Percentiles rank a stretch among this genome's conserved stretches.
phyloP scores from a whole-genome alignment of 1,140 invertebrate genomes.

The Elysia chlorotica region DNA sequence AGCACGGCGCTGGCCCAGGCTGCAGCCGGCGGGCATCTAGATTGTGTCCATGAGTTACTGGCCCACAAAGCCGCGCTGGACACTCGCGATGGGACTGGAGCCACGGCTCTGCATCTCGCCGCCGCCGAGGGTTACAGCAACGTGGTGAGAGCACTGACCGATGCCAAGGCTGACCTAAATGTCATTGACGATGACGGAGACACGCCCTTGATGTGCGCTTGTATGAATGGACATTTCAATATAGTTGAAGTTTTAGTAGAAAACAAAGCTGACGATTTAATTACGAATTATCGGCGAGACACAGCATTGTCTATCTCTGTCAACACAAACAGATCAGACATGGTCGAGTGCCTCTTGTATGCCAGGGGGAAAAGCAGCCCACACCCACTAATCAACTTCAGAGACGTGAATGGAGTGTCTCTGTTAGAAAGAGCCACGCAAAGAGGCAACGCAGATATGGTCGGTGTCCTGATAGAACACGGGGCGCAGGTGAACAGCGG shows the following conservation, averaged over 20 bases:
- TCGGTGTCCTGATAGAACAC: neutral
- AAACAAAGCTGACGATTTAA: neutral
- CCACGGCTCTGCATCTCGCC: slow-evolving; percentile 45
- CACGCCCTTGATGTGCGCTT: neutral
- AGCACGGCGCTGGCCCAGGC: slow-evolving; percentile 25
- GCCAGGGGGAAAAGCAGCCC: neutral
- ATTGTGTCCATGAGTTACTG: slow-evolving; percentile 14
- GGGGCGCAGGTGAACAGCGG: neutral
- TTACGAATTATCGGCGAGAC: slow-evolving; percentile 8
- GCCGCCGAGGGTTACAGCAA: slow-evolving; percentile 75
- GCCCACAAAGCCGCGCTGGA: neutral
- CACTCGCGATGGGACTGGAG: neutral
- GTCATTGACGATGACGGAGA: slow-evolving; percentile 64
- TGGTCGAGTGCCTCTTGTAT: neutral
- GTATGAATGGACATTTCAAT: slow-evolving; percentile 3
- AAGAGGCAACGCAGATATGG: neutral
- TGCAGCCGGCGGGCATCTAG: slow-evolving; percentile 1
- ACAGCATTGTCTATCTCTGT: slow-evolving; percentile 3
- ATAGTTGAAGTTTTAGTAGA: neutral
- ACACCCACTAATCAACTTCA: slow-evolving; percentile 11
- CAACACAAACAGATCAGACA: neutral
- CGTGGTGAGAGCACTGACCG: slow-evolving; percentile 59
- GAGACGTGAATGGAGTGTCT: neutral
- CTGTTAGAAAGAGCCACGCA: neutral
- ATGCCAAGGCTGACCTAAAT: slow-evolving; percentile 80